Evolutionary conservation across 2,797 vertebrate species (phyloP), one percentile per base, ranked within the genome.

Genomic region (Chanos chanos): DNA sequence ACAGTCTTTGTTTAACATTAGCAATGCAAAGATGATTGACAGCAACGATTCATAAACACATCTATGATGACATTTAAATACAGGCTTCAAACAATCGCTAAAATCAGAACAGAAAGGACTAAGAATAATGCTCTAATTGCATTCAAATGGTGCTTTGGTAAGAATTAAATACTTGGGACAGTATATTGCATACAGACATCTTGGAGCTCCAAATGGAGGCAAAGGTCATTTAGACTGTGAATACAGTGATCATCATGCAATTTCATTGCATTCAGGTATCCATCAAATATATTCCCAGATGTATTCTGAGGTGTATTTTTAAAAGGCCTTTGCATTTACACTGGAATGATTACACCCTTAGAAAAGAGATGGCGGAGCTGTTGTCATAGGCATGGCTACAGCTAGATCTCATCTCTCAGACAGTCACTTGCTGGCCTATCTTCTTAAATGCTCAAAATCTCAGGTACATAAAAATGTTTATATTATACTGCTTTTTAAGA

Each of bases 41-140:
- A 12, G 44, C 7, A 22, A 22, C 55, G 7, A 52, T 49, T 31
- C 12, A 34, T 43, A 28, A 39, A 7, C 12, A 52, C 31, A 16
- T 21, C 31, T 25, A 15, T 47, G 41, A 61, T 12, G 24, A 50
- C 16, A 36, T 47, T 30, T 31, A 43, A 57, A 51, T 60, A 60
- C 45, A 68, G 61, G 74, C 52, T 73, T 54, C 47, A 75, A 66
- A 57, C 84, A 86, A 89, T 88, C 83, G 86, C 79, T 80, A 84
- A 85, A 88, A 90, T 88, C 89, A 90, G 83, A 83, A 78, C 79
- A 82, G 85, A 68, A 68, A 72, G 82, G 76, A 80, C 79, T 77
- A 86, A 85, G 58, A 78, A 90, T 84, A 86, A 84, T 78, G 67
- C 78, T 82, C 76, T 90, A 88, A 91, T 89, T 92, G 77, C 71